Evolutionary conservation across 2,888 invertebrate species (phyloP).

Genomic region (Amblyteles armatorius): DNA sequence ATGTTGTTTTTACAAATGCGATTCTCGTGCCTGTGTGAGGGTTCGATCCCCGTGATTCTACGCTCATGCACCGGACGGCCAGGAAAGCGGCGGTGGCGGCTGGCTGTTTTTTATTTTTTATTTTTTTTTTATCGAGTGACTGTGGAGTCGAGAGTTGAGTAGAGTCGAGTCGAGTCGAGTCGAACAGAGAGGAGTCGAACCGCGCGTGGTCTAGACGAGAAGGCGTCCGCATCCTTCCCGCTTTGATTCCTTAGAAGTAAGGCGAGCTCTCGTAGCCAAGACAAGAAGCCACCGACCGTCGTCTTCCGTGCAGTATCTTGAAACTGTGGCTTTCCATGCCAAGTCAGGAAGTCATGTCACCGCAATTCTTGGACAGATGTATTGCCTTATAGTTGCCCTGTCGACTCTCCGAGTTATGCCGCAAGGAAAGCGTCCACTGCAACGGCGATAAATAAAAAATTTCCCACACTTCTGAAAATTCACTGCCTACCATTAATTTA

Average conservation of each 20-base stretch:
- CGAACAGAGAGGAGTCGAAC: conserved; percentile 71
- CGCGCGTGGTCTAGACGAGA: conserved; percentile 76
- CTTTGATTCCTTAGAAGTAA: conserved; percentile 52
- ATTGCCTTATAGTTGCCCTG: neutral
- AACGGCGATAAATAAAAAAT: neutral
- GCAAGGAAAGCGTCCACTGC: neutral
- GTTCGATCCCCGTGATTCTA: conserved; percentile 58
- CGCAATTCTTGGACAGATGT: neutral
- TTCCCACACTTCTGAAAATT: neutral
- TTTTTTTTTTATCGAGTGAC: conserved; percentile 79
- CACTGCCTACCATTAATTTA: no score
- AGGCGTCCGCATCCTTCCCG: conserved; percentile 71
- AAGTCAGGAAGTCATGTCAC: conserved; percentile 46
- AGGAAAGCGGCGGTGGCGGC: conserved; percentile 74
- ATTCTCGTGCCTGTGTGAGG: neutral
- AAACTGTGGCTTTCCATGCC: conserved; percentile 55
- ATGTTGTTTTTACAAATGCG: neutral
- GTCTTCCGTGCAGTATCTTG: conserved; percentile 41
- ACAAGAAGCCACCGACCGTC: conserved; percentile 60
- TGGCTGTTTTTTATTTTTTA: conserved; percentile 46
- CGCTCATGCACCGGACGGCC: conserved; percentile 76
- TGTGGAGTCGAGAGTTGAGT: conserved; percentile 78
- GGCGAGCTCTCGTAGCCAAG: conserved; percentile 54
- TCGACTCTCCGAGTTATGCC: neutral
- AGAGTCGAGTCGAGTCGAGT: conserved; percentile 65